Percentiles rank a stretch among this genome's conserved stretches.
Conservation (phyloP, 2,113 vertebrate species). For the Ibidorhyncha struthersii region DNA sequence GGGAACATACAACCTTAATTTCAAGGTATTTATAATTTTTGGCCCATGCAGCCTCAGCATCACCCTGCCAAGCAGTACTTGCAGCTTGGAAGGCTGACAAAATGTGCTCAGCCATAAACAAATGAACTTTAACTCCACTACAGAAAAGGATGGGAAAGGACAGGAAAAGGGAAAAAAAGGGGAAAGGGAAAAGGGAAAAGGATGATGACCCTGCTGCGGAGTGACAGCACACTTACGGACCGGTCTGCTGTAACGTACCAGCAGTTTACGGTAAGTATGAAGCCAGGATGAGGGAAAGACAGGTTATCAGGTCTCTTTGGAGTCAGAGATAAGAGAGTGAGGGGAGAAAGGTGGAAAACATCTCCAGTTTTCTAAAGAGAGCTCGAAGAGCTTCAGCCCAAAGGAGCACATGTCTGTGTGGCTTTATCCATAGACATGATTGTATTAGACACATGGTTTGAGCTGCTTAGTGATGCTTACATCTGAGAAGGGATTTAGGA, state of each 20-base stretch:
- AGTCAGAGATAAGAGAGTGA: neutral
- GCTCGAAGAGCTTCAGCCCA: neutral
- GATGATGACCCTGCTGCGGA: neutral
- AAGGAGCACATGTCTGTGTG: neutral
- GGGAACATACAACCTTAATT: slow-evolving; percentile 33
- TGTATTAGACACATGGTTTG: fast-evolving
- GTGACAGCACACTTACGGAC: neutral
- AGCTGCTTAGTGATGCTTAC: neutral
- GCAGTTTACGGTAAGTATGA: neutral
- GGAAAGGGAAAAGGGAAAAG: neutral
- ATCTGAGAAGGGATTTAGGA: neutral
- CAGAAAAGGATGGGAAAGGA: neutral
- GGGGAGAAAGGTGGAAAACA: neutral
- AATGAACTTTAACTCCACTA: neutral
- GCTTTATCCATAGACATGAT: neutral
- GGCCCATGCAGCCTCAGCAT: neutral
- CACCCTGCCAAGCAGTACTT: slow-evolving; percentile 51
- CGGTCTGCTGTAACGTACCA: neutral
- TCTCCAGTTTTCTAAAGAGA: neutral
- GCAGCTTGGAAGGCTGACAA: slow-evolving; percentile 63
- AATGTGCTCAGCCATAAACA: slow-evolving; percentile 37
- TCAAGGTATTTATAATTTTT: slow-evolving; percentile 56
- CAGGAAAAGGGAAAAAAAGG: neutral
- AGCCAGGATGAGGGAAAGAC: neutral
- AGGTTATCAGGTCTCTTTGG: neutral